These are phyloP conservation scores for Phyllopteryx taeniolatus DNA, from an alignment of 2,113 vertebrate species.

Conservation along the genomic window DNA sequence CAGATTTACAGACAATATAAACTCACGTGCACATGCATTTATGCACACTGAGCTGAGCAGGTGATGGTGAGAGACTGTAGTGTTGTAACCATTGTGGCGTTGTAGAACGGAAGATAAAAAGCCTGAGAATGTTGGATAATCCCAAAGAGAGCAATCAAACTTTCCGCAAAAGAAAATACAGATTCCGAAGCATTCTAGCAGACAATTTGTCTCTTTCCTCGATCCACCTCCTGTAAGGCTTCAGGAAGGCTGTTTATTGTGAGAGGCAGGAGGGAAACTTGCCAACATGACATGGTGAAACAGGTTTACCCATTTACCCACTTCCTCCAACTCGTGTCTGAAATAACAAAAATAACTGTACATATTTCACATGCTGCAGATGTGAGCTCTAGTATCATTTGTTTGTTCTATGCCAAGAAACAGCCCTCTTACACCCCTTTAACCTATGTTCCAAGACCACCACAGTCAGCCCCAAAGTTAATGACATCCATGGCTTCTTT, in stretches of 20 bases:
- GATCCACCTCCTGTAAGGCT: constrained; percentile 15
- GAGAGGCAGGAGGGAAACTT: constrained; percentile 46
- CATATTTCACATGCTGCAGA: constrained; percentile 5
- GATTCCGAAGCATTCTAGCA: neutral
- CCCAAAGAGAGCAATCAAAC: neutral
- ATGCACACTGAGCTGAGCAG: constrained; percentile 13
- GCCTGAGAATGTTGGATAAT: neutral
- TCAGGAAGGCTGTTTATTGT: constrained; percentile 31
- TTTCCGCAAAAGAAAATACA: neutral
- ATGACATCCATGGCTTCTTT: neutral
- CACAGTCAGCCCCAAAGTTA: neutral
- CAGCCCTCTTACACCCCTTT: constrained; percentile 8
- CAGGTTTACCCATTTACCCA: neutral
- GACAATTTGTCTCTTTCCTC: constrained; percentile 9
- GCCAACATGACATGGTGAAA: constrained; percentile 34
- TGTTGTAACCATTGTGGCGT: neutral
- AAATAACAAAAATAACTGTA: neutral
- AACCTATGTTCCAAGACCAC: constrained; percentile 10
- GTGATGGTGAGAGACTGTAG: neutral
- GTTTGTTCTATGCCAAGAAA: constrained; percentile 21
- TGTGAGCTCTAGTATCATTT: constrained; percentile 6
- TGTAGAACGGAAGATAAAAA: neutral
- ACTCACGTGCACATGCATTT: constrained; percentile 6
- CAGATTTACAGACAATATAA: constrained; percentile 33
- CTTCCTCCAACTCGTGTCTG: too few relatives aligned